These are phyloP conservation scores for Cyphomyrmex costatus DNA, from an alignment of 1,140 invertebrate genomes.

Conservation along the genomic window DNA sequence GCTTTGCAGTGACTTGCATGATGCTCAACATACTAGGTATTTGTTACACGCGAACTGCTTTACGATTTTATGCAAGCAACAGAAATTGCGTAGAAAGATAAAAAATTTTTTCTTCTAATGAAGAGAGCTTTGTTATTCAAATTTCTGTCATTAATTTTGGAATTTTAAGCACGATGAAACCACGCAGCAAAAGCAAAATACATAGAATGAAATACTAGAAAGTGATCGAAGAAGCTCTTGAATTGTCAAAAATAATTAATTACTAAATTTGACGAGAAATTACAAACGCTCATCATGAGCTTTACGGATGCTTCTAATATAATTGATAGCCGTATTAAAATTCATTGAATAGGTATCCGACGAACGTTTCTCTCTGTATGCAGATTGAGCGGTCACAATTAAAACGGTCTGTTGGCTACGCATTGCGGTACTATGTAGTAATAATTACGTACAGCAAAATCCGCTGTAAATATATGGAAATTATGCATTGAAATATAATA, in stretches of 20 bases:
- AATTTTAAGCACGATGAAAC: not conserved
- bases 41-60: not conserved
- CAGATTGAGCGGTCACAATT: slow-evolving; percentile 35
- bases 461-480: not conserved
- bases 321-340: slow-evolving; percentile 18
- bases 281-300: not conserved
- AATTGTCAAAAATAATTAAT: not conserved
- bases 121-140: slow-evolving; percentile 17
- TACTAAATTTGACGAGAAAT: not conserved
- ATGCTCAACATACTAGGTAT: slow-evolving; percentile 16
- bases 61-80: not conserved
- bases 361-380: slow-evolving; percentile 25
- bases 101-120: slow-evolving; percentile 19
- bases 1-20: slow-evolving; percentile 40
- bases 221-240: not conserved
- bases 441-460: slow-evolving; percentile 16
- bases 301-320: not conserved
- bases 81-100: slow-evolving; percentile 23
- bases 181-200: not conserved
- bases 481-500: not conserved
- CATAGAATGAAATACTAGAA: not conserved
- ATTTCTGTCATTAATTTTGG: not conserved
- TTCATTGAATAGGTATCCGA: slow-evolving; percentile 11
- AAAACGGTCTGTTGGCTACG: not conserved
- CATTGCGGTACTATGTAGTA: not conserved